Base-by-base conservation (phyloP, 2,797 vertebrate species). In the Sphenopsis melanotis region DNA sequence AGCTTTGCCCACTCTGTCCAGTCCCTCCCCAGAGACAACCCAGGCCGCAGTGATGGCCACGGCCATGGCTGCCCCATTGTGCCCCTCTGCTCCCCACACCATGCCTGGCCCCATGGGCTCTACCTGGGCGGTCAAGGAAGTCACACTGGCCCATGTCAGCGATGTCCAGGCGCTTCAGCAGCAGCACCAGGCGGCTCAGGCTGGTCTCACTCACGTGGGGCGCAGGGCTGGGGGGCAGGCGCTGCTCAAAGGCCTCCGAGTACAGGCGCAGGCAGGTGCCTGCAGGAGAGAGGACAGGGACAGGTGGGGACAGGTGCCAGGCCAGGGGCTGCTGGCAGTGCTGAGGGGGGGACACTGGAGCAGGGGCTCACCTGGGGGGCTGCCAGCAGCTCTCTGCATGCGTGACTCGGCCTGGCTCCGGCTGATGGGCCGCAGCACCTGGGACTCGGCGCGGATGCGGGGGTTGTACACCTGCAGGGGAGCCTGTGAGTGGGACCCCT, bases 141-240 rank as follows among this genome's bases (percentile, higher is more conserved):
- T 99, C 98, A 55, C 99, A 99, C 96, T 99, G 98, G 49, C 99
- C 99, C 97, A 99, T 99, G 96, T 99, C 99, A 0, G 99, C 99
- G 4, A 99, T 99, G 95, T 99, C 99, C 55, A 99, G 98, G 59
- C 99, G 98, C 97, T 99, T 99, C 20, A 99, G 98, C 76, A 99
- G 97, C 90, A 99, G 98, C 15, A 99, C 98, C 42, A 99, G 90
- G 63, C 98, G 98, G 89, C 98, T 99, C 83, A 99, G 98, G 96
- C 99, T 98, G 82, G 99, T 98, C 96, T 99, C 98, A 1, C 98
- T 95, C 42, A 99, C 98, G 3, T 98, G 98, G 7, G 99, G 98
- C 3, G 97, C 96, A 0, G 98, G 98, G 55, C 97, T 87, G 41
- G 96, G 97, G 4, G 87, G 95, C 97, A 99, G 98, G 52, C 94